These are phyloP conservation scores for Propsilocerus akamusi DNA, from an alignment of 1,140 invertebrate species.

Conservation along the genomic window DNA sequence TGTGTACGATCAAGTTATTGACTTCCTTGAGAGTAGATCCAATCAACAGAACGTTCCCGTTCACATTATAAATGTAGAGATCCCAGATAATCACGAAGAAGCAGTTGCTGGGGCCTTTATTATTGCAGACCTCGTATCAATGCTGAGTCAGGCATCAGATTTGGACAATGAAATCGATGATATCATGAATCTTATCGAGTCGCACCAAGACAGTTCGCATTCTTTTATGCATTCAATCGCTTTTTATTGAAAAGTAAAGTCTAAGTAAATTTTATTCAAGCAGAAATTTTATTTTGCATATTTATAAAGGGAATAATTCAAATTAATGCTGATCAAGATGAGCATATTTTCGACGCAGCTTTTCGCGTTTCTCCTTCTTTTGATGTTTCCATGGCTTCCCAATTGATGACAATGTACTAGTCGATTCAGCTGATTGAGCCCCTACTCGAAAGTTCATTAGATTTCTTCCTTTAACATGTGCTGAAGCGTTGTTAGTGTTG, in stretches of 20 bases:
- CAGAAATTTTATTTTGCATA: background rate
- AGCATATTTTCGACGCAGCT: constrained; percentile 58
- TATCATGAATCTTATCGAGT: background rate
- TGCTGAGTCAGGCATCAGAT: constrained; percentile 81
- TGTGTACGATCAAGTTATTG: constrained; percentile 90
- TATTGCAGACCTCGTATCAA: constrained; percentile 81
- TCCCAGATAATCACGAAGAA: constrained; percentile 99
- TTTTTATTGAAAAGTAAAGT: background rate
- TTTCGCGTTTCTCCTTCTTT: constrained; percentile 68
- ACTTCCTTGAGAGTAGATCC: constrained; percentile 50
- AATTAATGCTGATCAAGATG: constrained; percentile 56
- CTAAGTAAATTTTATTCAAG: background rate
- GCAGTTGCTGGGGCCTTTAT: constrained; percentile 98
- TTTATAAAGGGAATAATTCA: constrained; percentile 1
- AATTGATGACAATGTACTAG: constrained; percentile 13
- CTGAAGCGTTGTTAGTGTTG: constrained; percentile 18
- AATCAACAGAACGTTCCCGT: constrained; percentile 65
- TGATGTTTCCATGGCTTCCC: constrained; percentile 60
- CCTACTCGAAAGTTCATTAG: constrained; percentile 18
- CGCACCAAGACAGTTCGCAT: background rate
- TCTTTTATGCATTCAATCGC: background rate
- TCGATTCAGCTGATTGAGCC: constrained; percentile 16
- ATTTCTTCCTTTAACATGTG: constrained; percentile 29
- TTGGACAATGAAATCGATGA: constrained; percentile 98
- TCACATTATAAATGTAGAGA: constrained; percentile 97